Conservation (phyloP, 2,113 vertebrate species). For the Peucedramus taeniatus region DNA sequence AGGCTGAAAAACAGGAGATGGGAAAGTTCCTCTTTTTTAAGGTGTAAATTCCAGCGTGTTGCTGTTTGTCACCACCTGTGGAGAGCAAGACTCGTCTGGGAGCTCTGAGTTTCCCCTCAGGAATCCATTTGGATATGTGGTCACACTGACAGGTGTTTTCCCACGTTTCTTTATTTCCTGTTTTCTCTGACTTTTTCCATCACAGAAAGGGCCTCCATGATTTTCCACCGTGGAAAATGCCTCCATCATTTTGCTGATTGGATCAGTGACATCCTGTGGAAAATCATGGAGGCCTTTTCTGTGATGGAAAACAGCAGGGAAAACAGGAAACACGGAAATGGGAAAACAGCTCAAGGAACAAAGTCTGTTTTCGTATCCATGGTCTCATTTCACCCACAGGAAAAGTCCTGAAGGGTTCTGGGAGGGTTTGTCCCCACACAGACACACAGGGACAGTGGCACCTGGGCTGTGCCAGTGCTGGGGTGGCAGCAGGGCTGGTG, state of each 20-base stretch:
- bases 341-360: background rate
- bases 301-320: background rate
- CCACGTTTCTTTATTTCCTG: background rate
- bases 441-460: background rate
- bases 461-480: background rate
- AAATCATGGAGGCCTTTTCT: background rate
- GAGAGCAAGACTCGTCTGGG: background rate
- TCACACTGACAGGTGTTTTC: background rate
- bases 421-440: background rate
- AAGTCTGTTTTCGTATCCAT: background rate
- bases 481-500: background rate
- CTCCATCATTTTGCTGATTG: background rate
- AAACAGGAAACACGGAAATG: background rate
- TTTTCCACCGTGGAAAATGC: background rate
- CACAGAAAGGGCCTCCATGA: background rate
- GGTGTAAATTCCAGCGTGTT: accelerated
- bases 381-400: background rate
- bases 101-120: background rate
- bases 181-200: background rate
- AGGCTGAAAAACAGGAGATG: background rate
- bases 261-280: background rate
- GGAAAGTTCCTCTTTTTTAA: too few relatives aligned
- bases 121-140: background rate
- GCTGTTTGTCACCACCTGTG: background rate
- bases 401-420: background rate